These are phyloP conservation scores for Eudasyphora cyanicolor DNA, from an alignment of 2,888 invertebrate species.

Conservation along the genomic window DNA sequence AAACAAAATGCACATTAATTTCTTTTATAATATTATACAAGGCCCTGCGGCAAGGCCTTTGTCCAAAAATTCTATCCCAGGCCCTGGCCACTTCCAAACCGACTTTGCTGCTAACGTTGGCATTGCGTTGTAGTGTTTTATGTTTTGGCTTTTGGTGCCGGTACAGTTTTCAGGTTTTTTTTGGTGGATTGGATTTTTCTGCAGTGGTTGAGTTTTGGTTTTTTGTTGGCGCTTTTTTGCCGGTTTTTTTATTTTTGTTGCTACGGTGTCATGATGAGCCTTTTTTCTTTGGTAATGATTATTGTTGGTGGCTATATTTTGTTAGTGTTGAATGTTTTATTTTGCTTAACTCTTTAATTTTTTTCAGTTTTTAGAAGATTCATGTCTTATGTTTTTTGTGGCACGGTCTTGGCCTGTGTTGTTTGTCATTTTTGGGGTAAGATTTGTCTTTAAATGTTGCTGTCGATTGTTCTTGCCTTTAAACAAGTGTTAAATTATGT, in stretches of 20 bases:
- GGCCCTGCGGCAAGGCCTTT: too few species aligned
- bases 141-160: conserved; percentile 20
- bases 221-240: not conserved
- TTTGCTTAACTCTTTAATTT: conserved; percentile 45
- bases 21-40: too few species aligned
- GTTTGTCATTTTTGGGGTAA: not conserved
- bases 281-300: not conserved
- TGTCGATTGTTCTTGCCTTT: not conserved
- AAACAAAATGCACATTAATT: too few species aligned
- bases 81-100: not conserved
- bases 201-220: not conserved
- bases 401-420: not conserved
- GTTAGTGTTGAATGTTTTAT: not conserved
- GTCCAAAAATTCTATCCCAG: not conserved
- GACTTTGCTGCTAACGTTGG: not conserved
- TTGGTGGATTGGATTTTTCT: conserved; percentile 42
- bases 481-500: conserved; percentile 56
- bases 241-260: not conserved
- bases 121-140: not conserved
- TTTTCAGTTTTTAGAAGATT: conserved; percentile 6
- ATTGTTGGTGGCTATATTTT: not conserved
- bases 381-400: not conserved
- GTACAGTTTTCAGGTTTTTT: conserved; percentile 50
- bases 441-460: not conserved
- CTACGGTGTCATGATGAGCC: not conserved